A percentile compares a stretch with the other conserved stretches of the same genome.
These are phyloP conservation scores for Arctia plantaginis DNA, from an alignment of 2,888 invertebrate genomes.

Conservation along the genomic window DNA sequence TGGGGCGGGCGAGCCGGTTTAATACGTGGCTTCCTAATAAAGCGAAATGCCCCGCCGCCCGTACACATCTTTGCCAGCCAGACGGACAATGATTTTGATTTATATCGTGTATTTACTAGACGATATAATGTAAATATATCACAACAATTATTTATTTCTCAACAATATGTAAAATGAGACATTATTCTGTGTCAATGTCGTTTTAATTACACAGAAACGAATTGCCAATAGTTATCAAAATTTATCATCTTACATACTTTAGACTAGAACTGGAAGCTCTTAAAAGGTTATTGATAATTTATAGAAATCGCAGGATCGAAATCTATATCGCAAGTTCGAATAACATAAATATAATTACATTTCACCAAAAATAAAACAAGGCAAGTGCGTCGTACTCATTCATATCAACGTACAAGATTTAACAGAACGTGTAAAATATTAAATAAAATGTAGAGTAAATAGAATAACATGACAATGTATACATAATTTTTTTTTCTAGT, in stretches of 20 bases:
- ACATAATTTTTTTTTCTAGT: too few relatives aligned
- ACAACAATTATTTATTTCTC: constrained; percentile 13
- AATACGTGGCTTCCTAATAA: constrained; percentile 84
- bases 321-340: neutral
- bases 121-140: constrained; percentile 27
- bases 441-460: too few relatives aligned
- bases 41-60: constrained; percentile 61
- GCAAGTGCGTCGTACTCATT: too few relatives aligned
- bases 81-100: constrained; percentile 56
- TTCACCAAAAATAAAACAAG: too few relatives aligned
- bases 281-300: neutral
- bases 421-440: too few relatives aligned
- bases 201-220: neutral
- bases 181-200: neutral
- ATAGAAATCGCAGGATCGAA: too few relatives aligned
- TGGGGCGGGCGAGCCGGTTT: constrained; percentile 67
- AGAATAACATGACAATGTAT: too few relatives aligned
- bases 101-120: constrained; percentile 34
- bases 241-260: neutral
- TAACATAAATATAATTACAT: neutral
- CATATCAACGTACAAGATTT: too few relatives aligned
- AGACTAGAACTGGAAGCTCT: neutral
- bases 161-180: neutral
- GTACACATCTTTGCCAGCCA: constrained; percentile 57
- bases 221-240: neutral